These are phyloP conservation scores for Macquaria australasica DNA, from an alignment of 2,113 vertebrate species.

Conservation along the genomic window DNA sequence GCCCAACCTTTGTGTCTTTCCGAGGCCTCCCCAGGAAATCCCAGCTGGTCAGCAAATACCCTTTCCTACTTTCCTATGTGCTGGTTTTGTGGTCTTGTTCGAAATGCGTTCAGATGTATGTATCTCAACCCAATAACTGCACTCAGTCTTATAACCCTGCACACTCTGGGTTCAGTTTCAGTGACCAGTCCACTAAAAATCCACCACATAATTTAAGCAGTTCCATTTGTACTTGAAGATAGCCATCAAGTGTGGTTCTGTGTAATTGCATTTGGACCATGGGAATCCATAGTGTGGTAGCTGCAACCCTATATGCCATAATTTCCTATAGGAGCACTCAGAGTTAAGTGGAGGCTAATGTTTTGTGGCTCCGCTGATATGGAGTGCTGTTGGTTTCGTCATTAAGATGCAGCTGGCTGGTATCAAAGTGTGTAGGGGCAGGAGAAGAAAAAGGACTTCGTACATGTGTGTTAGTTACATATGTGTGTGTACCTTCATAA, in stretches of 20 bases:
- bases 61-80: slow-evolving; percentile 52
- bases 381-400: slow-evolving; percentile 73
- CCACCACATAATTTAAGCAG: slow-evolving; percentile 68
- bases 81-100: slow-evolving; percentile 58
- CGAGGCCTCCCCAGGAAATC: slow-evolving; percentile 10
- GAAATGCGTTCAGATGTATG: slow-evolving; percentile 50
- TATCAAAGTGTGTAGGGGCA: slow-evolving; percentile 16
- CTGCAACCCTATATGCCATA: slow-evolving; percentile 68
- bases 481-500: slow-evolving; percentile 1
- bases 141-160: slow-evolving; percentile 60
- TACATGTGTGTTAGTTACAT: not conserved
- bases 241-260: slow-evolving; percentile 68
- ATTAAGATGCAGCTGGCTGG: slow-evolving; percentile 46
- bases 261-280: slow-evolving; percentile 74
- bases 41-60: slow-evolving; percentile 34
- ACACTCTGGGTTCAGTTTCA: slow-evolving; percentile 49
- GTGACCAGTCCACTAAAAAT: slow-evolving; percentile 51
- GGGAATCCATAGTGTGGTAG: slow-evolving; percentile 76
- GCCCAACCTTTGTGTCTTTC: slow-evolving; percentile 2
- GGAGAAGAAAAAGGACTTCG: not conserved
- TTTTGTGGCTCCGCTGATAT: slow-evolving; percentile 65
- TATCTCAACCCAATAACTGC: slow-evolving; percentile 63
- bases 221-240: slow-evolving; percentile 71
- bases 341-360: slow-evolving; percentile 79
- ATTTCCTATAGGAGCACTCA: slow-evolving; percentile 81